phyloP scores from a whole-genome alignment of 2,113 vertebrate genomes.

The Nyctibius bracteatus region DNA sequence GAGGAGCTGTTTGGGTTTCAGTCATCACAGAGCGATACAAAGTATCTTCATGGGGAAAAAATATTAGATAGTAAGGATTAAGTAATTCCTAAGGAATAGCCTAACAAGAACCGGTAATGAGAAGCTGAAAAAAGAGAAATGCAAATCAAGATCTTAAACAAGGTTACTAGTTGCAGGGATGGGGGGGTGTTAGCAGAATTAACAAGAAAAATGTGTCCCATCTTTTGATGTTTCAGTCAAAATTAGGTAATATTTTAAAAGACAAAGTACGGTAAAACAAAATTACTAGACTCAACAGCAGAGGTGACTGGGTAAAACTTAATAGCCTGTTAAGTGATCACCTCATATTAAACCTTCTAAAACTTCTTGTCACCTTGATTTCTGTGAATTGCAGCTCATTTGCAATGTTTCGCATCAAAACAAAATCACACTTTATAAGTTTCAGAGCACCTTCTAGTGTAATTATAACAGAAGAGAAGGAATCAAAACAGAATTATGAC shows the following conservation, averaged over 20 bases:
- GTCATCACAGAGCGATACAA: background rate
- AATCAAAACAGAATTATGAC: background rate
- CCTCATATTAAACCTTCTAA: background rate
- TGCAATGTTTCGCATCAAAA: background rate
- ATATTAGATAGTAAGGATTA: background rate
- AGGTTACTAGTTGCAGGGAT: background rate
- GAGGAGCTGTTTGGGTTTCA: background rate
- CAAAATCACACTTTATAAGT: background rate
- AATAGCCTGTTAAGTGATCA: background rate
- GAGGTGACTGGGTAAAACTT: background rate
- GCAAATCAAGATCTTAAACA: background rate
- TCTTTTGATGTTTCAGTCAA: background rate
- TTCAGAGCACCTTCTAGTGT: background rate
- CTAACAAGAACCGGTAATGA: background rate
- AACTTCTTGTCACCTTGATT: background rate
- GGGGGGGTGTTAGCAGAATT: background rate
- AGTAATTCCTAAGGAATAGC: background rate
- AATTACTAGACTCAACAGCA: background rate
- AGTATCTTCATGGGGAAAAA: background rate
- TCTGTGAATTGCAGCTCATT: background rate
- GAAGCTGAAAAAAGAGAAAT: background rate
- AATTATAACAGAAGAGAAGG: background rate
- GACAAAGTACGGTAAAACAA: background rate
- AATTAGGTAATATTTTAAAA: background rate
- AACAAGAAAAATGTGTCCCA: background rate